Evolutionary conservation across 2,888 invertebrate genomes (phyloP), one percentile per base, ranked within the genome.

Genomic region (Plemyria rubiginata): DNA sequence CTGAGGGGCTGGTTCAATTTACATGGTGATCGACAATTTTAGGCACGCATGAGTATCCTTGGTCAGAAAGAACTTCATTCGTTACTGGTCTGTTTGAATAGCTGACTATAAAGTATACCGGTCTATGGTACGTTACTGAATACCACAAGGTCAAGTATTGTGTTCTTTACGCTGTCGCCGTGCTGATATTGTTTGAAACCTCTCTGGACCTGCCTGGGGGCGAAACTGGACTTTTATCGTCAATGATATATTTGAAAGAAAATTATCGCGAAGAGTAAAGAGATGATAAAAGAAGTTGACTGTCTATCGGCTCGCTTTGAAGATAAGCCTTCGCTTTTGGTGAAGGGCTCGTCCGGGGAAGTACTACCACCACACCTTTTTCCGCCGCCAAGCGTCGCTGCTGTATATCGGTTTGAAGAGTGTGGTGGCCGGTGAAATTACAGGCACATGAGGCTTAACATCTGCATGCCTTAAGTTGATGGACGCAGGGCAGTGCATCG

Each of bases 11-110:
- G 59, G 48, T 52, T 11, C 12, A 38, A 58, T 65, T 65, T 64
- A 45, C 51, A 64, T 69, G 66, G 62, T 62, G 53, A 66, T 67
- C 41, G 57, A n/a, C 40, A 59, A 62, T 59, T 62, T 62, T 54
- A 64, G 60, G 63, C 65, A 55, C 56, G 57, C 59, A 13, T 61
- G 62, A 51, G 43, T 48, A 52, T 38, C 58, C 1, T 36, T 50
- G 48, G 59, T 55, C 63, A 48, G 49, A 51, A 58, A 48, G 52
- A 52, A 36, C 40, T 53, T 38, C 45, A 43, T 43, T 28, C n/a
- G 11, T 16, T 50, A 11, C 38, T 51, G 51, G 40, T 15, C 16
- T 9, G 9, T 16, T 45, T 45, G 2, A 45, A 45, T 11, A 45
- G 16, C 45, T 43, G 43, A 7, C 15, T 41, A 40, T 41, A 9